Evolutionary conservation across 2,797 vertebrate species (phyloP).

Genomic region (Mormyrops boulengeri): DNA sequence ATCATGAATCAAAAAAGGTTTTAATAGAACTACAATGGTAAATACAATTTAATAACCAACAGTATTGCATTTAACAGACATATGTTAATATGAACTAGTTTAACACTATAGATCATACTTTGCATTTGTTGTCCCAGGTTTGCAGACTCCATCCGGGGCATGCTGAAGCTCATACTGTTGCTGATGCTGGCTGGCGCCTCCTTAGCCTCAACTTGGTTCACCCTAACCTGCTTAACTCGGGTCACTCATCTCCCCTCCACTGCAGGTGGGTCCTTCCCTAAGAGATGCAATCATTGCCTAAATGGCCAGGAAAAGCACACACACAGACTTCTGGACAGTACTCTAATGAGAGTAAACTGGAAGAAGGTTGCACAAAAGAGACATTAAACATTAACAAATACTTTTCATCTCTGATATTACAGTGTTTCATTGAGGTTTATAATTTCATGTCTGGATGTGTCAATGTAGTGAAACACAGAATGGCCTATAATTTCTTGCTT

Average conservation of each 20-base stretch:
- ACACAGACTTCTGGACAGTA: neutral
- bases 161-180: constrained; percentile 93
- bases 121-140: constrained; percentile 63
- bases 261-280: constrained; percentile 65
- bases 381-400: neutral
- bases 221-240: constrained; percentile 82
- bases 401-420: neutral
- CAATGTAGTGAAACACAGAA: neutral
- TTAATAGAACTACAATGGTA: neutral
- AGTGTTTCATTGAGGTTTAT: neutral
- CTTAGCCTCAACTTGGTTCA: constrained; percentile 89
- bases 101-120: neutral
- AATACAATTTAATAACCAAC: neutral
- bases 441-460: neutral
- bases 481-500: neutral
- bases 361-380: neutral
- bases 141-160: constrained; percentile 93
- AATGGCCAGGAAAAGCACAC: neutral
- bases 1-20: neutral
- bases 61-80: neutral
- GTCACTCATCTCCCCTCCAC: constrained; percentile 91
- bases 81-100: neutral
- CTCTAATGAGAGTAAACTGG: neutral
- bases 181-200: constrained; percentile 91
- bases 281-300: neutral